Base-by-base conservation (phyloP, 2,888 invertebrate genomes). In the Cheilosia grossa region DNA sequence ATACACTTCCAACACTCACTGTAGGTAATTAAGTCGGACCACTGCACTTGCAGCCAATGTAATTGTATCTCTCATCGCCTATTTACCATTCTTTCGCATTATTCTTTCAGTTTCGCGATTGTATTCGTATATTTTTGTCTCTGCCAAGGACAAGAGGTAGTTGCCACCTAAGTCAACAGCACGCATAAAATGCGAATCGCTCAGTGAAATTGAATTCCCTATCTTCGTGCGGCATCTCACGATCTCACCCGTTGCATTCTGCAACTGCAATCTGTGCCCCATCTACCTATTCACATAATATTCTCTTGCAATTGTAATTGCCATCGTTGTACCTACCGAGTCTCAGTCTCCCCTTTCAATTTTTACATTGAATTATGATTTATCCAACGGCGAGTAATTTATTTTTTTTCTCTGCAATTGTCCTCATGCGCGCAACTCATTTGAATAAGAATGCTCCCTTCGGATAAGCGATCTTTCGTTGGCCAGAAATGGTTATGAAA, bases 121-220 rank as follows among this genome's bases (percentile, higher is more conserved):
- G 27, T 47, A 67, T 27, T 5, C 24, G 0, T 21, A 13, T 81
- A 67, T 75, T 81, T 75, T 81, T 77, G 85, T 81, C 70, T 77
- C 67, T 61, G 61, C 49, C 85, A 85, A 85, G 85, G 85, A 81
- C 85, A 85, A 72, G 78, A 85, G 81, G 81, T 85, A 81, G 40
- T 70, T 81, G 85, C 75, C 85, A 85, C 81, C 58, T 70, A 19
- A 70, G 40, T 54, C 56, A 37, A 13, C 19, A 21, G 66, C 64
- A 75, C 81, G 69, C 70, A 67, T 70, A 64, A 70, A 64, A 82
- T 78, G 78, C 72, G 64, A 81, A 64, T 19, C 67, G 42, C 42
- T 74, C 66, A 61, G 17, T 78, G 66, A 77, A 78, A 82, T 79
- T 80, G 80, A 75, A 79, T 64, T 70, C 51, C n/a, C 42, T 58